phyloP scores from a whole-genome alignment of 2,888 invertebrate genomes.

The Parthenolecanium corni region DNA sequence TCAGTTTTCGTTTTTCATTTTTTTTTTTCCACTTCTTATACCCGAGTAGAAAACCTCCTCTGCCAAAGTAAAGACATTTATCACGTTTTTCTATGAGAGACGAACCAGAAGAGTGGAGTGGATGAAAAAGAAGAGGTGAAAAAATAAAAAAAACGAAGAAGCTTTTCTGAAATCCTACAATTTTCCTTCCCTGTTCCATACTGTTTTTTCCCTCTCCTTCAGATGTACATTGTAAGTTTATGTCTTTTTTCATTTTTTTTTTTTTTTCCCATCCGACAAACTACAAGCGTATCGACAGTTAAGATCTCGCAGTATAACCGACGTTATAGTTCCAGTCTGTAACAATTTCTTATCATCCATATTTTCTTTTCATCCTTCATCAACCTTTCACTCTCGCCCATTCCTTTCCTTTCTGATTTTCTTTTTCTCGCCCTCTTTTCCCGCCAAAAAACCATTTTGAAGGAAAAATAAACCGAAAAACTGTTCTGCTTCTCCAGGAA shows the following conservation, averaged over 20 bases:
- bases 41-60: neutral
- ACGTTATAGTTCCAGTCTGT: no score
- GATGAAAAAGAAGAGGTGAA: no score
- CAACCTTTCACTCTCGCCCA: neutral
- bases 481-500: no score
- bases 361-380: no score
- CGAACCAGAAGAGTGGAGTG: neutral
- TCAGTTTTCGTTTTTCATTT: neutral
- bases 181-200: neutral
- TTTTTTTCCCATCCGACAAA: neutral
- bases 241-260: constrained; percentile 19
- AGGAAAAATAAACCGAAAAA: no score
- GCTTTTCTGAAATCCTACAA: no score
- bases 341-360: no score
- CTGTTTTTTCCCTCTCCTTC: constrained; percentile 24
- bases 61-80: constrained; percentile 1
- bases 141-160: no score
- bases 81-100: neutral
- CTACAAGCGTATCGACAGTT: no score
- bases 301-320: no score
- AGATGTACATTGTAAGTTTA: constrained; percentile 30
- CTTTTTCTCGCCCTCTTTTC: neutral
- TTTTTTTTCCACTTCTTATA: neutral
- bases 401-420: neutral
- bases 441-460: no score